Conservation (phyloP, 2,113 vertebrate genomes). For the Zeus faber region DNA sequence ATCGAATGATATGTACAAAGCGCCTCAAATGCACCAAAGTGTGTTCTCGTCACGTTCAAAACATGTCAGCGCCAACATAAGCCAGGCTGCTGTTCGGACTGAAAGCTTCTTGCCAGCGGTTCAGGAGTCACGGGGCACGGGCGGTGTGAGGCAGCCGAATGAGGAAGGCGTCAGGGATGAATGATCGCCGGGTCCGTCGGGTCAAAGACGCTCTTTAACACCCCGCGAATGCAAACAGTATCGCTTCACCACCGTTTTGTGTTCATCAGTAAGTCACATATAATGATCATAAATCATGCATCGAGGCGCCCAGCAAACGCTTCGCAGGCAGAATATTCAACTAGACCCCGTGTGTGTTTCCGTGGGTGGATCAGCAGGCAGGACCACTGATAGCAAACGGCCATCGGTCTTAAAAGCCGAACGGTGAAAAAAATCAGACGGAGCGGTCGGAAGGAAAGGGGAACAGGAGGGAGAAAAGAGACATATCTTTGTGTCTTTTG, state of each 20-base stretch:
- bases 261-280: constrained; percentile 20
- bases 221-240: constrained; percentile 28
- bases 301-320: constrained; percentile 17
- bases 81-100: too few species aligned
- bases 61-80: too few species aligned
- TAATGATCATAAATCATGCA: constrained; percentile 40
- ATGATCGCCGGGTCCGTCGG: background rate
- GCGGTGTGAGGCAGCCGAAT: background rate
- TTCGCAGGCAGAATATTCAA: constrained; percentile 33
- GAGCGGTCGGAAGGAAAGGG: too few species aligned
- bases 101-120: too few species aligned
- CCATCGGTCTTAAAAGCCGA: background rate
- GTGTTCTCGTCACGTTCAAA: too few species aligned
- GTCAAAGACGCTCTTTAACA: constrained; percentile 3
- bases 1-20: too few species aligned
- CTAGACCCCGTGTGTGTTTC: background rate
- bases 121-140: background rate
- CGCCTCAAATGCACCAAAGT: too few species aligned
- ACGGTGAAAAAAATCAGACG: background rate
- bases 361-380: constrained; percentile 3
- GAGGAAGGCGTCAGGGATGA: constrained; percentile 2
- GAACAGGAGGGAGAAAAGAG: too few species aligned
- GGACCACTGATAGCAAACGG: background rate
- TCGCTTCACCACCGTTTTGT: background rate
- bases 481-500: too few species aligned